Conservation (phyloP, 2,113 vertebrate species). For the Chrysochloris asiatica region DNA sequence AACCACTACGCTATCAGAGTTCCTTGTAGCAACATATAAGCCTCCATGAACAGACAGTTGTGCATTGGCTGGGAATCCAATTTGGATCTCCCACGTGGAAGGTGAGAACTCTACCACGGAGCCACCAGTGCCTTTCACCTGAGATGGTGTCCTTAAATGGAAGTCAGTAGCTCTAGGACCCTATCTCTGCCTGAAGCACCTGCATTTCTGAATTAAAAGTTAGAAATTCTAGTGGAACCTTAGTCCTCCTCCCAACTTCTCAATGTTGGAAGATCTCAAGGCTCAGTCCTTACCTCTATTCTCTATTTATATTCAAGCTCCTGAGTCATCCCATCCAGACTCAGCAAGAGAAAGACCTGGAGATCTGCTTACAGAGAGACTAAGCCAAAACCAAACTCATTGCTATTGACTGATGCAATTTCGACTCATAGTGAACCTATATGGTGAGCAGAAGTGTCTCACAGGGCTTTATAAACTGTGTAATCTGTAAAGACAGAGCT, state of each 20-base stretch:
- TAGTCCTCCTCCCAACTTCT: not conserved
- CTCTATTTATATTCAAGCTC: not conserved
- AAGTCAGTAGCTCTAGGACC: not conserved
- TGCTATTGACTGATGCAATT: not conserved
- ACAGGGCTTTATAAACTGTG: not conserved
- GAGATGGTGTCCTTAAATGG: no score
- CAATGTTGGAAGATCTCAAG: not conserved
- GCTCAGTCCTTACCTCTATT: not conserved
- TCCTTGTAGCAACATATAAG: no score
- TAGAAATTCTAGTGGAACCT: not conserved
- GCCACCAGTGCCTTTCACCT: no score
- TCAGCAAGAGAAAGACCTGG: no score
- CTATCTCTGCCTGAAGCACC: not conserved
- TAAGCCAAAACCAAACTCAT: not conserved
- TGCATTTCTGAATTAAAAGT: not conserved
- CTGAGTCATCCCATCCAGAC: not conserved
- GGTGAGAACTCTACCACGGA: not conserved
- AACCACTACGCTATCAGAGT: no score
- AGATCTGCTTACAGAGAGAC: no score
- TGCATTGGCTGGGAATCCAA: no score
- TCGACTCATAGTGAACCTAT: not conserved
- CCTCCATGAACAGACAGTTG: no score
- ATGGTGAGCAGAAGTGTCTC: not conserved
- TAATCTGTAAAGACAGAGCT: not conserved
- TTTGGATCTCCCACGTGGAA: not conserved